Base-by-base conservation (phyloP, 1,140 invertebrate species). In the Heliconius hermathena region DNA sequence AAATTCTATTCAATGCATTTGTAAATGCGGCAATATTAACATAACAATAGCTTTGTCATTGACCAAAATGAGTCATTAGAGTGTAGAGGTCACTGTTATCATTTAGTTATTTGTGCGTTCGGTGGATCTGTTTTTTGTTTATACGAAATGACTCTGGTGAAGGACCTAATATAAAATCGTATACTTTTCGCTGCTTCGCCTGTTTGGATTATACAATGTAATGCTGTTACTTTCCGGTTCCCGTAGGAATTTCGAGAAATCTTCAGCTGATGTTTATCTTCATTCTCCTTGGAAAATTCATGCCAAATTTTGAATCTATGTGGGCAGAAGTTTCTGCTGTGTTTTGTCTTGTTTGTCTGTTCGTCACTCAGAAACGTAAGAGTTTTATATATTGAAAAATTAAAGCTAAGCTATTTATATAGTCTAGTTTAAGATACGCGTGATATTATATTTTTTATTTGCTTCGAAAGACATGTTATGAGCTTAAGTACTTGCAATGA, bases 61-160 rank as follows among this genome's bases (percentile, higher is more conserved):
- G 60, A 26, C 26, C 3, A 29, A 66, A 11, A 66, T 66, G 60
- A 26, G 11, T 29, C 60, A 54, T 54, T 54, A 66, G 13, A 16
- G 22, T 26, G n/a, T 66, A 66, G 60, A 13, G 26, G 60, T 66
- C 60, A 66, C 60, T 66, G 60, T 66, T 66, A 66, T 66, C 60
- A 66, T 66, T 29, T 29, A 3, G 26, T 16, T 66, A 66, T n/a
- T 66, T 66, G 26, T 66, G 13, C 22, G 11, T 22, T 66, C 26
- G 1, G 26, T 29, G 26, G 11, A 66, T 29, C n/a, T 2, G 16
- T 66, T 11, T 60, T 60, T 60, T 26, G n/a, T 4, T 29, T 66
- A 66, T 60, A 60, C 9, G n/a, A 60, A 33, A 33, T 2, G 2
- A 33, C 29, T 33, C 3, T 33, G 11, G 2, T 46, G 13, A 13